Evolutionary conservation across 1,140 invertebrate species (phyloP), one percentile per base, ranked within the genome.

Genomic region (Drosophila ohnishii): DNA sequence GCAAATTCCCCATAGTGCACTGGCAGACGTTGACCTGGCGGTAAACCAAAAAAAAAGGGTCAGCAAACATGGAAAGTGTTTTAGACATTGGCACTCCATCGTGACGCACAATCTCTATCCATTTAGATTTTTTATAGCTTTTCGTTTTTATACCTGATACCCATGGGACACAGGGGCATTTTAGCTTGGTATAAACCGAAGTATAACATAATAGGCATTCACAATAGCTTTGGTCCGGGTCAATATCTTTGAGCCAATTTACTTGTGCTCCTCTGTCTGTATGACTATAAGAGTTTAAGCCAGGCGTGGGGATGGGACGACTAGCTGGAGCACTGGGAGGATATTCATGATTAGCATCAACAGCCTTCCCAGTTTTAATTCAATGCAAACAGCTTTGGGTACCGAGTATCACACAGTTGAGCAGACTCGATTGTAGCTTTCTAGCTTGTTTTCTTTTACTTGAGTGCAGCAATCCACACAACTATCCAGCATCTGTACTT

Each of bases 81-180:
- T 71, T 71, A 71, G 71, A 71, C 65, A 59, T 71, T 71, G 69
- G 28, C 67, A 51, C 65, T 39, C 34, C n/a, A 34, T 48, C 32
- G 34, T 70, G 66, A 70, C 64, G 63, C 63, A 70, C 47, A 67
- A 25, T 56, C 39, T 69, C 48, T 30, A 69, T 39, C 37, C 34
- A 55, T 37, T 37, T 55, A 8, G 35, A 65, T 4, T 55, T 45
- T 65, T 44, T 19, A 22, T 44, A 7, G 11, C 4, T 62, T 9
- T 40, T 34, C 16, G 11, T 35, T 13, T 11, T 51, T 55, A 14
- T 55, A 37, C 19, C 34, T 34, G 19, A n/a, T 55, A 55, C 51
- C 34, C 19, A 37, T 22, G 13, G 13, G 2, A 5, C 2, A 14
- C 34, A 25, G 6, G 13, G 35, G 51, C 22, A 37, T 55, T 37